These are phyloP conservation scores for Sinodicranocentrus sp. DNA, from an alignment of 2,888 invertebrate species.

Conservation along the genomic window DNA sequence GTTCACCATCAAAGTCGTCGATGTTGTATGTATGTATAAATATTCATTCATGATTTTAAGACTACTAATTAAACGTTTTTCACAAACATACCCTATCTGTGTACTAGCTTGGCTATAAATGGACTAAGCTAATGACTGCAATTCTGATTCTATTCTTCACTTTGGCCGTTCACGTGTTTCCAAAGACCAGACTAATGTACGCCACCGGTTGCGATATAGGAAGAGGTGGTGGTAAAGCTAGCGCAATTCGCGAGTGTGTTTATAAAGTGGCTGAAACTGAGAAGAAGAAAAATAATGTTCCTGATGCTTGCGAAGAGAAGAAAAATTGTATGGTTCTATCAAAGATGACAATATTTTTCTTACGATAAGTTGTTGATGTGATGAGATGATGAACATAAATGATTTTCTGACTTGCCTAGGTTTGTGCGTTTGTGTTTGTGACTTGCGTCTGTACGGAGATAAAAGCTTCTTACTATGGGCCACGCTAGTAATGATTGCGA, in stretches of 20 bases:
- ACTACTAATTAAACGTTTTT: too few species aligned
- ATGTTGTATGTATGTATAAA: conserved; percentile 33
- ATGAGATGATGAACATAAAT: conserved; percentile 8
- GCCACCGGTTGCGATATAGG: conserved; percentile 5
- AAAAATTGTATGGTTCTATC: conserved; percentile 2
- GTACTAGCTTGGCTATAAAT: conserved; percentile 53
- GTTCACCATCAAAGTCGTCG: conserved; percentile 9
- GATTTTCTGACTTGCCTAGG: conserved; percentile 32
- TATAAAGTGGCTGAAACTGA: conserved; percentile 2
- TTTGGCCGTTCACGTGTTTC: conserved; percentile 44
- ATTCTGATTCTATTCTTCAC: conserved; percentile 49
- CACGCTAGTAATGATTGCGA: conserved; percentile 54
- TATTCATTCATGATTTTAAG: too few species aligned
- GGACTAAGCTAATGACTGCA: conserved; percentile 50
- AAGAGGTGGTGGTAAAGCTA: not conserved
- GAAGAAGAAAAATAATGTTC: not conserved
- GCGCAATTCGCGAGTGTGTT: conserved; percentile 28
- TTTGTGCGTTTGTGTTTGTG: conserved; percentile 71
- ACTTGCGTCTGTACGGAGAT: conserved; percentile 66
- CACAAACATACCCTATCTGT: not conserved
- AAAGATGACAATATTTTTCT: too few species aligned
- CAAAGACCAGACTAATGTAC: conserved; percentile 49
- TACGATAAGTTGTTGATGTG: too few species aligned
- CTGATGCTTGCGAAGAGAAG: not conserved
- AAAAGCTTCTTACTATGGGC: conserved; percentile 71